Evolutionary conservation across 1,140 invertebrate species (phyloP), one percentile per base, ranked within the genome.

Genomic region (Druon quercuslanigerum): DNA sequence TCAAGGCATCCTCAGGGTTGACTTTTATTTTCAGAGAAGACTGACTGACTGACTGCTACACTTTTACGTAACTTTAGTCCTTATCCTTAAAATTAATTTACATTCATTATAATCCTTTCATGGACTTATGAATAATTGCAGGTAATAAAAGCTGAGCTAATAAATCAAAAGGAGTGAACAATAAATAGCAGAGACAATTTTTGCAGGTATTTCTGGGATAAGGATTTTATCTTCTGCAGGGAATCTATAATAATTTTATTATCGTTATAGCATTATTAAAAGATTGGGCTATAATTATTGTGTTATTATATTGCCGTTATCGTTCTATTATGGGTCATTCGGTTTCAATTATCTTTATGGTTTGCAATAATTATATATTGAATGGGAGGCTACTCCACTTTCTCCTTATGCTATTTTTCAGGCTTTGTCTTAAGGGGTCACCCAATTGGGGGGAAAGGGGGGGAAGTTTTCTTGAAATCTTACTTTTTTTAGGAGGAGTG

Each of bases 281-380:
- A 40, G 25, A 66, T 66, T 66, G 40, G 20, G 25, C 25, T 66
- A 40, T 25, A 25, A 25, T 66, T 66, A 66, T 66, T 46, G 60
- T 40, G 60, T 66, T 66, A 66, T 66, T 66, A 66, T 33, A 66
- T 66, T 66, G 60, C 40, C 60, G 60, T 66, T 66, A 66, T 40
- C 16, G 12, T 33, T 16, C 60, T 16, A n/a, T 66, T 46, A 66
- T 46, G 9, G 60, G 11, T 40, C 33, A 66, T 66, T 66, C 33
- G 13, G 60, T 25, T 66, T 40, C 25, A 20, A 60, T 60, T 60
- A 66, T 33, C 9, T 40, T 66, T 33, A 12, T 33, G 14, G n/a
- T 66, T 66, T 46, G 46, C 33, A 66, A 66, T 25, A 40, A 66
- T 40, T 40, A 40, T 40, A 16, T 46, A 66, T 66, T 66, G n/a